These are phyloP conservation scores for Bombus soroeensis DNA, from an alignment of 1,140 invertebrate species.

Conservation along the genomic window DNA sequence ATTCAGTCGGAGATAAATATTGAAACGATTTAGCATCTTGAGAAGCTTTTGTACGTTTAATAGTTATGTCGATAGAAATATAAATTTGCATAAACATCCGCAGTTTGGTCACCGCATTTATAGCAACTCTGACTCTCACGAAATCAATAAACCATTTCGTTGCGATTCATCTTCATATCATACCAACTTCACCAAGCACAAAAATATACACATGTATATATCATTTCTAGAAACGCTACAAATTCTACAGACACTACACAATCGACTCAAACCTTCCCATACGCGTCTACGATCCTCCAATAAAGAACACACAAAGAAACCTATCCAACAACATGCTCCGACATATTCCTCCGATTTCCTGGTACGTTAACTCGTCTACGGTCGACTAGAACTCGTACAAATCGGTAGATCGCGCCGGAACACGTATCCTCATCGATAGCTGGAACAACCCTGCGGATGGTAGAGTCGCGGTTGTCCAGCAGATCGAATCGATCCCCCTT, in stretches of 20 bases:
- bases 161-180: no score
- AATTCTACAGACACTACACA: neutral
- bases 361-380: no score
- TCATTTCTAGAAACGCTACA: neutral
- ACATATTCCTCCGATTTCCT: neutral
- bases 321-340: neutral
- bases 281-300: no score
- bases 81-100: neutral
- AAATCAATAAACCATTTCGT: no score
- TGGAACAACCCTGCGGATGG: neutral
- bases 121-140: no score
- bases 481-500: constrained; percentile 61
- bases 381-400: neutral
- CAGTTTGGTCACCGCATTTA: neutral
- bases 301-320: neutral
- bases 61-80: neutral
- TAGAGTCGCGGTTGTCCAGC: neutral
- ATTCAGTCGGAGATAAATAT: no score
- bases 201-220: neutral
- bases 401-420: neutral
- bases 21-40: no score
- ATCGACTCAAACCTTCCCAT: neutral
- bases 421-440: neutral
- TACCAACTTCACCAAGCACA: no score
- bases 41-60: neutral